Evolutionary conservation across 2,888 invertebrate genomes (phyloP).

Genomic region (Acrocyrtus sp.): DNA sequence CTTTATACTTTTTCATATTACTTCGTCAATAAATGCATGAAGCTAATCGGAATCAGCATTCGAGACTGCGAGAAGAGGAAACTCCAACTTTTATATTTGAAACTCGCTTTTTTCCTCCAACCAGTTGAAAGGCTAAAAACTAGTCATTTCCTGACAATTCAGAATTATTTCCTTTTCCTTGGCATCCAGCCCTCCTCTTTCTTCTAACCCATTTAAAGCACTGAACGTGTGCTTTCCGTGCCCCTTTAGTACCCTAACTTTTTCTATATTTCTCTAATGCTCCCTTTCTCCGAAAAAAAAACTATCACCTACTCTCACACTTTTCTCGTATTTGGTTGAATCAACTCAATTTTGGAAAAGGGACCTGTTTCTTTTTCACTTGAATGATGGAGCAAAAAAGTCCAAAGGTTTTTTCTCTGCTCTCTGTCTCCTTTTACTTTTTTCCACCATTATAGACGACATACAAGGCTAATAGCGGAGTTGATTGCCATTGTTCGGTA

Average conservation of each 20-base stretch:
- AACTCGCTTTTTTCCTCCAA: slow-evolving; percentile 27
- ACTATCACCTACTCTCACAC: not conserved
- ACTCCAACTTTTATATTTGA: slow-evolving; percentile 19
- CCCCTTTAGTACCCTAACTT: no score
- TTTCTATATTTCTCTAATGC: not conserved
- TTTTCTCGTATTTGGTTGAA: not conserved
- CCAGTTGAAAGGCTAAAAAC: slow-evolving; percentile 43
- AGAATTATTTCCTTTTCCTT: slow-evolving; percentile 50
- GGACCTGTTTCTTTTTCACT: not conserved
- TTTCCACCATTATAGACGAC: slow-evolving; percentile 16
- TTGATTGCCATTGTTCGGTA: slow-evolving; percentile 38
- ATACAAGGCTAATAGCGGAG: slow-evolving; percentile 27
- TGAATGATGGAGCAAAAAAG: no score
- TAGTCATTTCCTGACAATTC: slow-evolving; percentile 53
- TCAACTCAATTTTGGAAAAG: not conserved
- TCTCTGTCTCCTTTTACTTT: slow-evolving; percentile 11
- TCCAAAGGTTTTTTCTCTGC: no score
- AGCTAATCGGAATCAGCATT: slow-evolving; percentile 34
- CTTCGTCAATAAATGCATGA: no score
- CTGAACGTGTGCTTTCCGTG: no score
- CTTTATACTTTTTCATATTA: no score
- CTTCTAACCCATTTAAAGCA: not conserved
- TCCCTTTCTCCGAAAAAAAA: not conserved
- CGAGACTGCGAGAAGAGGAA: slow-evolving; percentile 39
- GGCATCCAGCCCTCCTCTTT: not conserved